Evolutionary conservation across 2,888 invertebrate species (phyloP), one percentile per base, ranked within the genome.

Genomic region (Belgica antarctica): DNA sequence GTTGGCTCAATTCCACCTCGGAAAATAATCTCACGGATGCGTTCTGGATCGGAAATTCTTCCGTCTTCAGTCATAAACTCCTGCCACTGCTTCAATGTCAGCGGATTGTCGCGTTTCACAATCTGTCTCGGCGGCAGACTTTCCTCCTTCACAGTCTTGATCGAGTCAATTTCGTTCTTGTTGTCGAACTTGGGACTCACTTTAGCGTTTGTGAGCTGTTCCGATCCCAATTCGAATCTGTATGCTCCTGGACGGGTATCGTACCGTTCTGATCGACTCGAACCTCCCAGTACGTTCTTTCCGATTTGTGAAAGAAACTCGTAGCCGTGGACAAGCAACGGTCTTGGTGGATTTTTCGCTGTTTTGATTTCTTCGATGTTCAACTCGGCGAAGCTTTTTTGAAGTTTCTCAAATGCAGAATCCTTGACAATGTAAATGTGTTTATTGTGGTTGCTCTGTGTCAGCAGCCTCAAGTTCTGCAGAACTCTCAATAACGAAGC

Each of bases 301-400:
- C 47, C 65, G 10, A 66, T 46, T 66, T 47, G 27, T 28, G 65
- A 59, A 2, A 69, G 19, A 19, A 69, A 24, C 24, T 69, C 68
- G 47, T 57, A 69, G 12, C 68, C 68, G 27, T 57, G 68, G 8
- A 22, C 34, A 8, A 34, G 34, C n/a, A 69, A 69, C 34, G 57
- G 46, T 17, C 68, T 31, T 27, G 2, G 31, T 28, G 28, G 19
- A n/a, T 5, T n/a, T 57, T 69, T 69, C 17, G 68, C 25, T 1
- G 77, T 73, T 70, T 80, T 80, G 4, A 80, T 80, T 62, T 80
- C 80, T 5, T 78, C 80, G 71, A 96, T 84, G 76, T 94, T 88
- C 72, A 96, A 79, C 74, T 94, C 93, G 2, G 92, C 91, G 77
- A 96, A 95, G 0, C 95, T 94, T 76, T 86, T 87, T 73, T 89